Evolutionary conservation across 1,140 invertebrate genomes (phyloP).

Genomic region (Anastrepha ludens): DNA sequence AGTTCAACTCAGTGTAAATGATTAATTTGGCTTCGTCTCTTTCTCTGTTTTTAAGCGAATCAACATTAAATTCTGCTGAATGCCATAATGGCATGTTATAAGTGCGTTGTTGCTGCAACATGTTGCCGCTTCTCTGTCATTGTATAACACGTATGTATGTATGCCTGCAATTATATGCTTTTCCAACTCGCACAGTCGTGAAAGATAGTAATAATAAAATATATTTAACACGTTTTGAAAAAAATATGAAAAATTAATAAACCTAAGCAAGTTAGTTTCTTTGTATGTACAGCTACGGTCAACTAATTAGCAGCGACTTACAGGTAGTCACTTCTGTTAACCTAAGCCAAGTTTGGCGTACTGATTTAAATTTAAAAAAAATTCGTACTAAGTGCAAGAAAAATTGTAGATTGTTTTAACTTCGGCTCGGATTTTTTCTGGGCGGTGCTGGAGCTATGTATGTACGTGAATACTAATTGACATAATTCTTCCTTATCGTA

Average conservation of each 20-base stretch:
- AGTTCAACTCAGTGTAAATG: conserved; percentile 40
- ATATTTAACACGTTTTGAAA: background rate
- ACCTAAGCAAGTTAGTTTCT: background rate
- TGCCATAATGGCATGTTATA: conserved; percentile 54
- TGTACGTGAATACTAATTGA: too few relatives aligned
- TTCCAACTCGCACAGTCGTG: background rate
- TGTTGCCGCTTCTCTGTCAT: background rate
- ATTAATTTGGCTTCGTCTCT: conserved; percentile 21
- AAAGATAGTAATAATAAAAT: background rate
- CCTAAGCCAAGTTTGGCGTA: too few relatives aligned
- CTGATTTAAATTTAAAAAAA: too few relatives aligned
- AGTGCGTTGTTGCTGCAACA: conserved; percentile 42
- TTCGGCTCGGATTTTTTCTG: too few relatives aligned
- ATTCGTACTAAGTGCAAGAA: too few relatives aligned
- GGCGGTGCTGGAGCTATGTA: too few relatives aligned
- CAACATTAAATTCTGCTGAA: conserved; percentile 55
- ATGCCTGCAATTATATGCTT: background rate
- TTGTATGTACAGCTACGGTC: too few relatives aligned
- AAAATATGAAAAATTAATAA: background rate
- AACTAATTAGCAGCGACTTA: too few relatives aligned
- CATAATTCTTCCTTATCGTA: too few relatives aligned
- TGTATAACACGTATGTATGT: background rate
- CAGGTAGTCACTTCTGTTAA: too few relatives aligned
- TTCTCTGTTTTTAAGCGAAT: conserved; percentile 14
- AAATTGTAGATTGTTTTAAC: too few relatives aligned